Evolutionary conservation across 2,888 invertebrate species (phyloP).

Genomic region (Drosophila borealis): DNA sequence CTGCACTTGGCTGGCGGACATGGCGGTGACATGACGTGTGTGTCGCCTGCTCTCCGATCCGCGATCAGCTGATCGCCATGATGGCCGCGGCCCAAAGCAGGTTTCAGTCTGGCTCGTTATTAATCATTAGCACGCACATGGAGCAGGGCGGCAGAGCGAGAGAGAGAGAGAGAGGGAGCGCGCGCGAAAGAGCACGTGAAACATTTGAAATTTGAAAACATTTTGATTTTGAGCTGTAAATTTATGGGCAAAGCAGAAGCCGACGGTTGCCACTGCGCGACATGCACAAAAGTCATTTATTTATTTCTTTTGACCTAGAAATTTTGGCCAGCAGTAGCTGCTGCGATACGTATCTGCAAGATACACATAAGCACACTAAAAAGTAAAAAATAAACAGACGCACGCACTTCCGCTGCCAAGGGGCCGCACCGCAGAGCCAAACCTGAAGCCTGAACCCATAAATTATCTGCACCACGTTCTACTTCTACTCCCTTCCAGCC

Average conservation of each 20-base stretch:
- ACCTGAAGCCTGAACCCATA: constrained; percentile 57
- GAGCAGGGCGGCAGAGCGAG: background rate
- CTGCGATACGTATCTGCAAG: constrained; percentile 69
- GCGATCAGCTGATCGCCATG: constrained; percentile 75
- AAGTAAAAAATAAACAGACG: constrained; percentile 16
- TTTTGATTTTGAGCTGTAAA: constrained; percentile 65
- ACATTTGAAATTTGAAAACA: constrained; percentile 43
- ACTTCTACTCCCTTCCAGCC: constrained; percentile 37
- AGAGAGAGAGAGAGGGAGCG: constrained; percentile 1
- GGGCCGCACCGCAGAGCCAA: constrained; percentile 34
- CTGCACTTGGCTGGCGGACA: constrained; percentile 66
- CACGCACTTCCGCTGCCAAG: constrained; percentile 72
- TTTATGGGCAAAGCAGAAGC: constrained; percentile 62
- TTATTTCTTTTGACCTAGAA: constrained; percentile 64
- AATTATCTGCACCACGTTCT: constrained; percentile 67
- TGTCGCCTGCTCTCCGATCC: background rate
- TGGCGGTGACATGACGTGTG: constrained; percentile 65
- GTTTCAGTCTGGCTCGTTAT: constrained; percentile 61
- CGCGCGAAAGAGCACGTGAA: constrained; percentile 9
- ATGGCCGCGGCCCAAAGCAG: constrained; percentile 78
- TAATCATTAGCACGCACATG: constrained; percentile 66
- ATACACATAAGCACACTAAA: constrained; percentile 49
- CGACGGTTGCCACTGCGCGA: constrained; percentile 59
- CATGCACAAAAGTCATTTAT: constrained; percentile 80
- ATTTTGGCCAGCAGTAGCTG: constrained; percentile 57